Evolutionary conservation across 1,140 invertebrate genomes (phyloP), one percentile per base, ranked within the genome.

Genomic region (Papilio dardanus): DNA sequence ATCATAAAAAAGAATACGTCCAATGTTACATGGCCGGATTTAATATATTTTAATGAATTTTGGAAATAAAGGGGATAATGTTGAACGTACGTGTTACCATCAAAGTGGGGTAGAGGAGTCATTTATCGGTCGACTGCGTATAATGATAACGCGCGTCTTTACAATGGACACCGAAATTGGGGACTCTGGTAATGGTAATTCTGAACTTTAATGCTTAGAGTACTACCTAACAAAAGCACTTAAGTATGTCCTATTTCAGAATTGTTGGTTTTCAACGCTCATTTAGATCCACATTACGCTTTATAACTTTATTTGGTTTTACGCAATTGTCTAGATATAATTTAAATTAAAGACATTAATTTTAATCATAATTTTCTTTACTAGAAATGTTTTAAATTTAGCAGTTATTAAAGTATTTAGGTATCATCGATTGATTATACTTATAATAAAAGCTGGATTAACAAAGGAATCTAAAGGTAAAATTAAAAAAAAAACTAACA

Each of bases 51-150:
- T 42, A 75, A 33, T 78, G 42, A 75, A 75, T 81, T 71, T 77
- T 67, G 8, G 69, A 24, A 21, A 77, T 80, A 83, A 8, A 73
- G 75, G 46, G 58, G 40, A 62, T 74, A 46, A 71, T 28, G 5
- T 37, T 66, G 10, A 37, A 71, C 76, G 65, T 58, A 54, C 74
- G 67, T 74, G 33, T 78, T 84, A 83, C 81, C 79, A 81, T 71
- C 74, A 77, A 79, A 65, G 74, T 76, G 73, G 75, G 83, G 79
- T 58, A 67, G 74, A 71, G 74, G 83, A 77, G 78, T 81, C 79
- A 83, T 85, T 82, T 87, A 87, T 87, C 80, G 80, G 84, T 69
- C 74, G 79, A 84, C 80, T 84, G 82, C 67, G 85, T 78, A 69
- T 84, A 79, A 78, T 73, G 85, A 87, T 85, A 87, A 87, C 81